These are phyloP conservation scores for Pantala flavescens DNA, from an alignment of 1,140 invertebrate species.

Conservation along the genomic window DNA sequence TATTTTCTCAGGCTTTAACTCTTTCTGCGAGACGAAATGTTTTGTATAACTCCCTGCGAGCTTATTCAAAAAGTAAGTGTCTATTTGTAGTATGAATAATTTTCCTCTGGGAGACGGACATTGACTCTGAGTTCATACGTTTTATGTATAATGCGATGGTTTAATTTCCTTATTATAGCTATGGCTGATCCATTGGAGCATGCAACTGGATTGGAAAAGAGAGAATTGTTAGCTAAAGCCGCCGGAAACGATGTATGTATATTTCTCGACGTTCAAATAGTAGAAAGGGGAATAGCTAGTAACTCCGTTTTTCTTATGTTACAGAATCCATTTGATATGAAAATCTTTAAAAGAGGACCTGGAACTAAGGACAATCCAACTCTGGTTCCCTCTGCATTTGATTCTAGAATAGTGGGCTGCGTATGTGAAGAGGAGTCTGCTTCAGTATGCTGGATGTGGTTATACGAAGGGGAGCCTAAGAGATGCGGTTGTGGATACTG, in stretches of 20 bases:
- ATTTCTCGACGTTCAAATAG: not conserved
- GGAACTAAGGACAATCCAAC: constrained; percentile 82
- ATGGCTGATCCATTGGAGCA: constrained; percentile 81
- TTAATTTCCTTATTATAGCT: constrained; percentile 33
- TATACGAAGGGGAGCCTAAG: constrained; percentile 75
- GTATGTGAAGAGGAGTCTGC: constrained; percentile 90
- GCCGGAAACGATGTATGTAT: constrained; percentile 71
- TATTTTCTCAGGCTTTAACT: no score
- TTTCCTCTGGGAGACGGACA: no score
- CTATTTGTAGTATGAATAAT: no score
- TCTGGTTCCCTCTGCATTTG: constrained; percentile 77
- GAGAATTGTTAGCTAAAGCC: constrained; percentile 69
- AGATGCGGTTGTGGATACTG: constrained; percentile 93
- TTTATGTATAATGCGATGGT: no score
- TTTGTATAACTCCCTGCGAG: no score
- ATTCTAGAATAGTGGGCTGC: constrained; percentile 86
- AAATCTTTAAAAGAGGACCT: constrained; percentile 61
- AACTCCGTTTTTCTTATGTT: constrained; percentile 22
- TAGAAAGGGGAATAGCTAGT: not conserved
- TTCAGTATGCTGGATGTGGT: constrained; percentile 85
- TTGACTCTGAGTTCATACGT: no score
- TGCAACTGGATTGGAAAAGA: constrained; percentile 84
- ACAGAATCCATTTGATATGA: constrained; percentile 80
- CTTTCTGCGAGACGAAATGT: no score
- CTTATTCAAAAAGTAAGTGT: no score